These are phyloP conservation scores for Clarias pachynema DNA, from an alignment of 2,797 vertebrate genomes.

Conservation along the genomic window DNA sequence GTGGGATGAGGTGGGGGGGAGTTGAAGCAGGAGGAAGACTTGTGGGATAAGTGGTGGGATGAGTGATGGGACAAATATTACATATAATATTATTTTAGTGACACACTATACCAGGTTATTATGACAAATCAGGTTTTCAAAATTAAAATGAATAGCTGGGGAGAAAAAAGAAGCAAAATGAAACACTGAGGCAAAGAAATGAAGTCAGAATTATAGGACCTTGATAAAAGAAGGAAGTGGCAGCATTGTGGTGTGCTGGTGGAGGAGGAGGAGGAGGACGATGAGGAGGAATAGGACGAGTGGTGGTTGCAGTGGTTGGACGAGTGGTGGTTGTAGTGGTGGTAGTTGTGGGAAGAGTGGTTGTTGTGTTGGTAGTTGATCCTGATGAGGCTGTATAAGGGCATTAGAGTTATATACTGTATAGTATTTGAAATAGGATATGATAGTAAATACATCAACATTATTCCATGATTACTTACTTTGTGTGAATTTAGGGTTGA, in stretches of 20 bases:
- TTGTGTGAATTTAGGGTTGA: neutral
- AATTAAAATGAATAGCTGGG: neutral
- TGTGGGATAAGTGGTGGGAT: neutral
- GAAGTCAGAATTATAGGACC: neutral
- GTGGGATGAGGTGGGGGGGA: too few species aligned
- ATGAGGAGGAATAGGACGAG: too few species aligned
- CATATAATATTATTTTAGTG: neutral
- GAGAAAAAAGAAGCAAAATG: neutral
- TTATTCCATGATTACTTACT: neutral
- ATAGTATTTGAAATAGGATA: neutral
- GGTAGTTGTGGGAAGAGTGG: neutral
- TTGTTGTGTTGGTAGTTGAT: neutral
- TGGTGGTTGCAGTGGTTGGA: neutral
- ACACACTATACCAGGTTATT: neutral
- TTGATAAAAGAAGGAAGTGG: neutral
- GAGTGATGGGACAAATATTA: neutral
- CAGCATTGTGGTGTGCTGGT: neutral
- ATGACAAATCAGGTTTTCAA: neutral
- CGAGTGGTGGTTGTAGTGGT: neutral
- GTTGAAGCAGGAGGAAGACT: neutral
- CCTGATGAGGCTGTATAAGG: neutral
- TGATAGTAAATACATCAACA: neutral
- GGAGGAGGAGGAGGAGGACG: too few species aligned
- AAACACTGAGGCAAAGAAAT: neutral
- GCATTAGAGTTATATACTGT: neutral